These are phyloP conservation scores for Leucoraja erinaceus DNA, from an alignment of 2,113 vertebrate species.

Conservation along the genomic window DNA sequence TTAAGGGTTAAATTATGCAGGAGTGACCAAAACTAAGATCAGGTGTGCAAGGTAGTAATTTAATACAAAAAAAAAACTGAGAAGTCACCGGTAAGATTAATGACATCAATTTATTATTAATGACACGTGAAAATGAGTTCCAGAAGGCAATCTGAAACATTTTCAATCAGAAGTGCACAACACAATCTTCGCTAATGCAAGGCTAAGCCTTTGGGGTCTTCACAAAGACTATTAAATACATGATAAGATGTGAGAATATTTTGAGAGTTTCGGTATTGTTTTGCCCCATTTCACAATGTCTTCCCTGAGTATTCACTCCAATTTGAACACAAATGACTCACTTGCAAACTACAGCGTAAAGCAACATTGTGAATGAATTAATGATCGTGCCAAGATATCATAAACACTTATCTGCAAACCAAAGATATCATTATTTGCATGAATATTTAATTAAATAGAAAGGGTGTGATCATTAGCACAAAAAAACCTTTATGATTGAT, in stretches of 20 bases:
- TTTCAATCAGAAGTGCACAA: slow-evolving; percentile 55
- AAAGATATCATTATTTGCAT: neutral
- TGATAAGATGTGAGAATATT: neutral
- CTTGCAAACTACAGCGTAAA: neutral
- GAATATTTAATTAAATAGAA: neutral
- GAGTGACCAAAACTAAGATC: neutral
- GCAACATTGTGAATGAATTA: neutral
- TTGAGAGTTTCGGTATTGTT: neutral
- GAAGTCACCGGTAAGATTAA: slow-evolving; percentile 68
- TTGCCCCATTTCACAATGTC: neutral
- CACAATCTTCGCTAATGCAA: neutral
- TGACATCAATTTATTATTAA: slow-evolving; percentile 73
- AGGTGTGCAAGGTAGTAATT: slow-evolving; percentile 1
- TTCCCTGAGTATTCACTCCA: neutral
- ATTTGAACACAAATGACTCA: neutral
- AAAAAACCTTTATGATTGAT: neutral
- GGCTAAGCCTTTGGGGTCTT: neutral
- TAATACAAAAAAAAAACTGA: slow-evolving; percentile 48
- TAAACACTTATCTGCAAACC: neutral
- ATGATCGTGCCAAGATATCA: neutral
- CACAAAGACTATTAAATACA: slow-evolving; percentile 5
- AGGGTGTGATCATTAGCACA: neutral
- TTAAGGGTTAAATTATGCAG: neutral
- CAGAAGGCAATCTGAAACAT: slow-evolving; percentile 70
- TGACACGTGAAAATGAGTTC: slow-evolving; percentile 72